Base-by-base conservation (phyloP, 2,888 invertebrate genomes). In the Temnothorax rugatulus region DNA sequence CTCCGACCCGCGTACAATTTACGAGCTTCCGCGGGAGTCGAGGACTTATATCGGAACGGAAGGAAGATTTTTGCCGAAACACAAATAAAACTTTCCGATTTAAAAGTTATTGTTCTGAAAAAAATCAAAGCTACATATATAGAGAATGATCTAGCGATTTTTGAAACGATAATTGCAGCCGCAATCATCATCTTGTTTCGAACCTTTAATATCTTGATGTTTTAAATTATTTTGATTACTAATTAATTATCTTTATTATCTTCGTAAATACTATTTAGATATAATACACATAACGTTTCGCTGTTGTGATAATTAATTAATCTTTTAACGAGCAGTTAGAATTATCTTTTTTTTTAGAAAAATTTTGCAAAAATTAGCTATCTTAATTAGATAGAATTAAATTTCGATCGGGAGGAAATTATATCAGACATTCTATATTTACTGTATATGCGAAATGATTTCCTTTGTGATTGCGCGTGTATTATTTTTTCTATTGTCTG, bases 51-150 rank as follows among this genome's bases (percentile, higher is more conserved):
- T 0, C 21, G 5, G 25, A 47, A 4, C 13, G 4, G 2, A n/a
- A 38, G 13, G 2, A 4, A 77, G 15, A 68, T 29, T 79, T 79
- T 68, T 25, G 18, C 44, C 13, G 13, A 59, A 66, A 68, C 18
- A 54, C 9, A 18, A 25, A 15, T 57, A 4, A n/a, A 59, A 34
- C 11, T 5, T 44, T 8, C 4, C 8, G 8, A 77, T 9, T 44
- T 68, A 29, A 47, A 34, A 68, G 1, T 21, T 66, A 34, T 77
- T 66, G 2, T 1, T 11, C 29, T 8, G 13, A 34, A 13, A 34
- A 29, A 34, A 18, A 29, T 4, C 15, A 57, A 57, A 68, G 25
- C 13, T 11, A 29, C 4, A 29, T 29, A 29, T 29, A 29, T 29
- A 13, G 2, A 15, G n/a, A 1, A 4, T 15, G 25, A 13, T 2